These are phyloP conservation scores for Sebastes fasciatus DNA, from an alignment of 2,113 vertebrate species.

Conservation along the genomic window DNA sequence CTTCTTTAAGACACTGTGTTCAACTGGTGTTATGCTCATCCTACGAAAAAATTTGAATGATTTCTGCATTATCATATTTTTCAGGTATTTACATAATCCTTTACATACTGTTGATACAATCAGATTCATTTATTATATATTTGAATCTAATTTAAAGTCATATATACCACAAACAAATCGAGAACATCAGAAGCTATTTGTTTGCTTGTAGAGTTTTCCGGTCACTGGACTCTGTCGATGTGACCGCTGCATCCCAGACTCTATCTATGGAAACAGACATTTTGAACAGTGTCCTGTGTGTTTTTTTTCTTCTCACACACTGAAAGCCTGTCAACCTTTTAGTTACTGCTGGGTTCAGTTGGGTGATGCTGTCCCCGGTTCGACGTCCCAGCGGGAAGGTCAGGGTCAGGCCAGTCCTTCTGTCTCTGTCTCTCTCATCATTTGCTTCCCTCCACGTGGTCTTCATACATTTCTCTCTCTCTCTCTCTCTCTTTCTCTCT, in stretches of 20 bases:
- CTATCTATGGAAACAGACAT: not conserved
- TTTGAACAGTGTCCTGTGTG: not conserved
- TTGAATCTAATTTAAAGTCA: not conserved
- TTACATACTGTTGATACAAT: not conserved
- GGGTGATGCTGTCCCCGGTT: constrained; percentile 25
- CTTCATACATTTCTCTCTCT: not conserved
- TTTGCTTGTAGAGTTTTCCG: not conserved
- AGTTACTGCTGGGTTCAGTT: constrained; percentile 18
- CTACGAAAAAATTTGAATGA: no score
- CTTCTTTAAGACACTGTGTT: no score
- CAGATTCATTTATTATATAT: not conserved
- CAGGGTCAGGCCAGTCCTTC: constrained; percentile 22
- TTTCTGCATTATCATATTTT: not conserved
- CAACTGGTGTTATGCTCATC: no score
- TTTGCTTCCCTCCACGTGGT: not conserved
- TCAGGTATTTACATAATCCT: not conserved
- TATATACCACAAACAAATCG: not conserved
- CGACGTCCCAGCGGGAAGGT: constrained; percentile 40
- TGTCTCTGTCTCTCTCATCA: constrained; percentile 14
- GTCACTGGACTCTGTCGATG: not conserved
- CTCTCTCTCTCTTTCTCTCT: not conserved
- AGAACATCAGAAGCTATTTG: not conserved
- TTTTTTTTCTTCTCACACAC: not conserved
- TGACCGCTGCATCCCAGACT: not conserved
- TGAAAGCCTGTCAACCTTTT: constrained; percentile 39